These are phyloP conservation scores for Hipparchia sbordonii DNA, from an alignment of 2,888 invertebrate genomes.

Conservation along the genomic window DNA sequence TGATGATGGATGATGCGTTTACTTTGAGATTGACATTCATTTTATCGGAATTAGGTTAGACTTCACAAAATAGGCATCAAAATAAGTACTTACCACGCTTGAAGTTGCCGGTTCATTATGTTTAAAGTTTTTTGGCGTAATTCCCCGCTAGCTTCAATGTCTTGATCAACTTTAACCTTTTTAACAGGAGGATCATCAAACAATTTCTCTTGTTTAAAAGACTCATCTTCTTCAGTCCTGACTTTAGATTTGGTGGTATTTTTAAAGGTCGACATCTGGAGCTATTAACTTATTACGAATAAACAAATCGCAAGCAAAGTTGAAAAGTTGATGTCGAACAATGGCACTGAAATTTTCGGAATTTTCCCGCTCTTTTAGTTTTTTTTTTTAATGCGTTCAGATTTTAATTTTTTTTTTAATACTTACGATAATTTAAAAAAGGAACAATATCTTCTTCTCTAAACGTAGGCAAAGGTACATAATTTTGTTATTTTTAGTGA, in stretches of 20 bases:
- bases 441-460: not conserved
- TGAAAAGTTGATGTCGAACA: not conserved
- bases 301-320: not conserved
- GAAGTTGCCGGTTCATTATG: slow-evolving; percentile 60
- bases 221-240: slow-evolving; percentile 27
- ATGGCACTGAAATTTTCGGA: no score
- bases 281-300: not conserved
- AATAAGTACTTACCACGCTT: slow-evolving; percentile 55
- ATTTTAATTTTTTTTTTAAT: no score
- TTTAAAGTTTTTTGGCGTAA: slow-evolving; percentile 63
- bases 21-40: no score
- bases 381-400: not conserved
- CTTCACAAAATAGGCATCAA: no score
- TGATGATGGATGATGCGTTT: no score
- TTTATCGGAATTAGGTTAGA: no score
- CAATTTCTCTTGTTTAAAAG: slow-evolving; percentile 51
- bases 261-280: slow-evolving; percentile 57
- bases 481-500: not conserved
- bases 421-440: not conserved
- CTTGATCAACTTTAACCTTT: slow-evolving; percentile 56
- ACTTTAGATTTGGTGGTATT: slow-evolving; percentile 58
- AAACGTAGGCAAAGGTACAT: not conserved
- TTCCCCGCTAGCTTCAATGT: slow-evolving; percentile 54
- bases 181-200: slow-evolving; percentile 49
- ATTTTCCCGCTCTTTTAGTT: no score